Evolutionary conservation across 2,797 vertebrate genomes (phyloP).

Genomic region (Etheostoma nigrum): DNA sequence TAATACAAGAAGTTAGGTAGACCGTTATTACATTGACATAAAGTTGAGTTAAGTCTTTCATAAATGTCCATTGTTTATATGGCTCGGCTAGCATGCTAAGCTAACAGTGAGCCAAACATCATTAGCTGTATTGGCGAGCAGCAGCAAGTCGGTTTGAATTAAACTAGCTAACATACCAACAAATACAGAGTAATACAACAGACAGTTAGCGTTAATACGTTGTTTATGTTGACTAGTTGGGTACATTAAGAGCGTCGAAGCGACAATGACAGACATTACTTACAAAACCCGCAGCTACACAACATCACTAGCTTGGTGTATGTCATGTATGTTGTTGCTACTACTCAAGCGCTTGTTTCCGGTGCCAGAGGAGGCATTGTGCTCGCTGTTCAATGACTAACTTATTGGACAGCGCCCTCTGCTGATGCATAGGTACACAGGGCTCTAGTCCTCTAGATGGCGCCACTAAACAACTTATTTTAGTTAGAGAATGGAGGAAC

Average conservation of each 20-base stretch:
- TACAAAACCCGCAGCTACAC: constrained; percentile 67
- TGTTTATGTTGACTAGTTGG: fast-evolving
- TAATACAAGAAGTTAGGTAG: fast-evolving
- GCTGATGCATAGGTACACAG: not conserved
- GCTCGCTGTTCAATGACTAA: not conserved
- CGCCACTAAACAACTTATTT: constrained; percentile 40
- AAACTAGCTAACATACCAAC: not conserved
- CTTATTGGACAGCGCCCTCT: constrained; percentile 56
- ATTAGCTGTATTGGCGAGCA: constrained; percentile 27
- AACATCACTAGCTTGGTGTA: constrained; percentile 53
- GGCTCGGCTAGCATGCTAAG: constrained; percentile 68
- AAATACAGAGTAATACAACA: fast-evolving
- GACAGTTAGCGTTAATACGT: fast-evolving
- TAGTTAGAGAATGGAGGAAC: not conserved
- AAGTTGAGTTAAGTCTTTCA: not conserved
- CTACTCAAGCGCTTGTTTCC: constrained; percentile 42
- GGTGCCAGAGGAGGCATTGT: constrained; percentile 21
- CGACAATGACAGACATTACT: constrained; percentile 48
- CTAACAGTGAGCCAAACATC: constrained; percentile 49
- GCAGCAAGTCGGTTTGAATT: not conserved
- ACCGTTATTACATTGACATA: not conserved
- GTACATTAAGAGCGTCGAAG: not conserved
- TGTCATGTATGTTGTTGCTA: constrained; percentile 15
- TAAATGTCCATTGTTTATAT: constrained; percentile 72
- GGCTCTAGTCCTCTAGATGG: constrained; percentile 53